Base-by-base conservation (phyloP, 2,888 invertebrate genomes). In the Pardosa pseudoannulata region DNA sequence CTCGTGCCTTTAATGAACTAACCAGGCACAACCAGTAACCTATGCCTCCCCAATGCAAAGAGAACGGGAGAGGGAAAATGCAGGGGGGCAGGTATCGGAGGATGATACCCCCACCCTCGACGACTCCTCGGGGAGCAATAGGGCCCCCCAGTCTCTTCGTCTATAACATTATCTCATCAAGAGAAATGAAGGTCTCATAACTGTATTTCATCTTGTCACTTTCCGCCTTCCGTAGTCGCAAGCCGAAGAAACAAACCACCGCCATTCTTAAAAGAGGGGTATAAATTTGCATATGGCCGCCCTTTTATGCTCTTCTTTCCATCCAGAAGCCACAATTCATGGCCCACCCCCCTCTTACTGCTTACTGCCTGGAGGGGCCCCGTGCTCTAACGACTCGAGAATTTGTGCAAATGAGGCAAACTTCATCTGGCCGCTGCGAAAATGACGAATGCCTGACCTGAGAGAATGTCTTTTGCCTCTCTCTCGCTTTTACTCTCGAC, bases 121-220 rank as follows among this genome's bases (percentile, higher is more conserved):
- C 39, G 19, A 41, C 1, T n/a, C 29, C 76, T 62, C 29, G 70
- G 79, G 73, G 87, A 81, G 81, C 81, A 72, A 87, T 81, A 81
- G 82, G 74, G 32, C 36, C 71, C 50, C 76, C 76, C 65, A 39
- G 71, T 39, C 80, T 39, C 31, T 32, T 68, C 76, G 39, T 78
- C 87, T 82, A 81, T 87, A 87, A 87, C 82, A 82, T 87, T 87
- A 87, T 76, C 87, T 87, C 87, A 87, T 87, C 87, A 87, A 82
- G 87, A 81, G 87, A 87, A 87, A 87, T 87, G 87, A 87, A 87
- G 31, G 79, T 50, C 87, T 87, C 87, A 81, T 87, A 87, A 87
- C 81, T 78, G 87, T 87, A 87, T 87, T 87, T 87, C 87, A 87
- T 87, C 87, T 81, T 87, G 87, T 87, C 87, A 86, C 41, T 62